A percentile compares a stretch with the other conserved stretches of the same genome.
Evolutionary conservation across 2,113 vertebrate genomes (phyloP).

Genomic region (Nannospalax galili): DNA sequence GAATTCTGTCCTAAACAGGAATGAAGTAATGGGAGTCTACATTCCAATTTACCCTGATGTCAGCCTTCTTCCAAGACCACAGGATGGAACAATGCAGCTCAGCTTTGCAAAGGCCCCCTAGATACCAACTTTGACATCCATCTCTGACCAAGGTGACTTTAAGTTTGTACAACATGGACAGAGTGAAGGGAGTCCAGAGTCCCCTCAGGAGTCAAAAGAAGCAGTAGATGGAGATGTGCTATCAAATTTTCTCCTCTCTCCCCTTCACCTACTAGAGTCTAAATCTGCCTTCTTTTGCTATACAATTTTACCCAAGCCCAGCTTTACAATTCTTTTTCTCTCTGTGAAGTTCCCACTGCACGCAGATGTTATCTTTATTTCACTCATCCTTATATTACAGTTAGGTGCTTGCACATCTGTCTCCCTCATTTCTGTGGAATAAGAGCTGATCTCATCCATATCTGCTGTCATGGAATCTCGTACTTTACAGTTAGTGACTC

Average conservation of each 20-base stretch:
- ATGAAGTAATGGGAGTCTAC: not conserved
- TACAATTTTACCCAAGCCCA: not conserved
- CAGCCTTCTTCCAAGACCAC: no score
- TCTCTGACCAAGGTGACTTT: not conserved
- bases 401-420: not conserved
- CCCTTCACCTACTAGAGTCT: not conserved
- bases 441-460: conserved; percentile 1
- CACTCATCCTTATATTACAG: not conserved
- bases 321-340: conserved; percentile 26
- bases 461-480: not conserved
- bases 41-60: not conserved
- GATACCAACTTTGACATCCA: not conserved
- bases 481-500: conserved; percentile 40
- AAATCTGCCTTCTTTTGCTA: not conserved
- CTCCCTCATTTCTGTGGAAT: conserved; percentile 24
- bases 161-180: not conserved
- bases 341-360: not conserved
- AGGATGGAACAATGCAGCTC: no score
- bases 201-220: not conserved
- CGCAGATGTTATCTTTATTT: not conserved
- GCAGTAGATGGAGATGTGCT: not conserved
- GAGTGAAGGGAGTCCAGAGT: not conserved
- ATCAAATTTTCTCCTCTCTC: not conserved
- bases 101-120: not conserved
- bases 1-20: not conserved